phyloP scores from a whole-genome alignment of 2,797 vertebrate species.

The Oreochromis mossambicus region DNA sequence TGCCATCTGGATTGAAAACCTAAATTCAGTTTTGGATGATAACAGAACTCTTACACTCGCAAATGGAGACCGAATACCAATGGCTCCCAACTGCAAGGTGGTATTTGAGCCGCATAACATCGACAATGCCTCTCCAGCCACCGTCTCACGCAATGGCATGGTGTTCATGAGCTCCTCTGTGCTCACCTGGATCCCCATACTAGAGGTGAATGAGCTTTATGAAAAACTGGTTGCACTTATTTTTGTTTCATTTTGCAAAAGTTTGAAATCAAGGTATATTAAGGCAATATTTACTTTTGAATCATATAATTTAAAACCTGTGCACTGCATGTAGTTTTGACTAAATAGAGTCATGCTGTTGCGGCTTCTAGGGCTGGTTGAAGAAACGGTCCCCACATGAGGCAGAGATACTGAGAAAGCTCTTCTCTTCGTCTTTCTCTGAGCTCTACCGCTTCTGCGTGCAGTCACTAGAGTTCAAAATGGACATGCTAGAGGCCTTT shows the following conservation, averaged over 20 bases:
- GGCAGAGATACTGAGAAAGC: conserved; percentile 78
- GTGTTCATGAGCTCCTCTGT: conserved; percentile 98
- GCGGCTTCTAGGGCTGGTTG: conserved; percentile 83
- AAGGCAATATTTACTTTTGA: neutral
- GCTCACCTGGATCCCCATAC: conserved; percentile 90
- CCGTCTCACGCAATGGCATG: conserved; percentile 97
- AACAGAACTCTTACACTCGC: conserved; percentile 94
- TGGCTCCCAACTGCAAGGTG: conserved; percentile 96
- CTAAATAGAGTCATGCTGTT: neutral
- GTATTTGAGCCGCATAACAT: conserved; percentile 97
- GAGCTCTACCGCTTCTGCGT: conserved; percentile 84
- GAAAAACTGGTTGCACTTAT: neutral
- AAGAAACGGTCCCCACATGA: conserved; percentile 82
- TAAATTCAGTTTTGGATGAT: conserved; percentile 97
- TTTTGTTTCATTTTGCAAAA: neutral
- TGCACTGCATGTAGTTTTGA: neutral
- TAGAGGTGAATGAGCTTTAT: conserved; percentile 80
- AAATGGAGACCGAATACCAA: conserved; percentile 95
- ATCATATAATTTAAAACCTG: neutral
- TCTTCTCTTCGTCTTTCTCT: conserved; percentile 85
- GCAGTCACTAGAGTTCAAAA: conserved; percentile 87
- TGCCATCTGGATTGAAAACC: conserved; percentile 98
- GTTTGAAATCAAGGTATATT: neutral
- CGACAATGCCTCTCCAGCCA: conserved; percentile 96
- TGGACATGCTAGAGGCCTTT: conserved; percentile 90